Base-by-base conservation (phyloP, 2,113 vertebrate genomes). In the Pangasianodon hypophthalmus region DNA sequence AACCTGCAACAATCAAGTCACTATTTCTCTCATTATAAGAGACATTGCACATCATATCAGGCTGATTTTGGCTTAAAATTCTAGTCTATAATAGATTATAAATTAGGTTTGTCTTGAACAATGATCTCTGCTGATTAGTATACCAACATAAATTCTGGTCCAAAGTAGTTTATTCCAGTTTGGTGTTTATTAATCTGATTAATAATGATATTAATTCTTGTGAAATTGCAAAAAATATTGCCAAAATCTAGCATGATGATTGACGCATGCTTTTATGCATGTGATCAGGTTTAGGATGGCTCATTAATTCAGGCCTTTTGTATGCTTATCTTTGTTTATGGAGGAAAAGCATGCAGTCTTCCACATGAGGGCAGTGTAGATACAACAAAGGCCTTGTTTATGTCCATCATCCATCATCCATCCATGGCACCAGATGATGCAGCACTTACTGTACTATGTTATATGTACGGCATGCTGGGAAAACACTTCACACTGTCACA, bases 301-400 rank as follows among this genome's bases (percentile, higher is more conserved):
- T 5, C 41, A 60, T 60, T 3, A 84, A 84, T 60, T 9, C 60
- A 46, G 60, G 21, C 60, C 37, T 64, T 1, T 54, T 50, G 64
- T 50, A 2, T 4, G 10, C 24, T 41, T 0, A 87, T 79, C 16
- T 18, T 87, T 79, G 86, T 87, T 60, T 80, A 80, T 18, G 13
- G 13, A 56, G 13, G 37, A 77, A 87, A 60, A 3, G 11, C 54
- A 58, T 58, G 71, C 86, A 87, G 54, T 54, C 71, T 11, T 62
- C 71, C 86, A 87, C 73, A 60, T 0, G 86, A 29, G 52, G 73
- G 86, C 86, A 80, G 73, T 46, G 73, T 80, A 77, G 26, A 19
- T 19, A 48, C 32, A 87, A 60, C 86, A 62, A 54, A 60, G 24
- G 41, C 73, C 8, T 77, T 32, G 24, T 44, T 60, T n/a, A 24